These are phyloP conservation scores for Antennarius maculatus DNA, from an alignment of 2,797 vertebrate species.

Conservation along the genomic window DNA sequence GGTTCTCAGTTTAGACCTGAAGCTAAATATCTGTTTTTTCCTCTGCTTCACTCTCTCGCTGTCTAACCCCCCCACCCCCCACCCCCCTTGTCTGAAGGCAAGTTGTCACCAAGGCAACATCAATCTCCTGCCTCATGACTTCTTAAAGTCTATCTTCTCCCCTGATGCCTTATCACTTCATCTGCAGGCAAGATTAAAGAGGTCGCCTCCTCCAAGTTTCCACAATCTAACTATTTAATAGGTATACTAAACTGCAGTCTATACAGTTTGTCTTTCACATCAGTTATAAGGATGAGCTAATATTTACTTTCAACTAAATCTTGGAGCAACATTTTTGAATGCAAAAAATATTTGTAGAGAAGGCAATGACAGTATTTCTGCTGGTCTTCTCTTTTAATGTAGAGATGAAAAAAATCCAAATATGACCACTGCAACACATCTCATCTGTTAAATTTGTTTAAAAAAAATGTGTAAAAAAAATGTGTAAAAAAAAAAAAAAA, in stretches of 20 bases:
- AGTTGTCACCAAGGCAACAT: constrained; percentile 81
- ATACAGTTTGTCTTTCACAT: constrained; percentile 6
- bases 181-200: constrained; percentile 82
- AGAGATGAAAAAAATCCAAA: too few relatives aligned
- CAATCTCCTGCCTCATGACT: constrained; percentile 79
- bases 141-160: constrained; percentile 74
- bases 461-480: neutral
- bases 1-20: constrained; percentile 80
- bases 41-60: constrained; percentile 45
- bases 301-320: neutral
- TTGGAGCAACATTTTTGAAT: neutral
- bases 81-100: constrained; percentile 73
- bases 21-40: constrained; percentile 76
- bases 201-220: constrained; percentile 77
- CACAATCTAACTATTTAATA: constrained; percentile 68
- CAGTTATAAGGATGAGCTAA: constrained; percentile 10
- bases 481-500: constrained; percentile 1
- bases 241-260: constrained; percentile 57
- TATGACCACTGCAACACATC: neutral
- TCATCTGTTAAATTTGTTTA: neutral
- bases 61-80: constrained; percentile 21
- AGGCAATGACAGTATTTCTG: too few relatives aligned
- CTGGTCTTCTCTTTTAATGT: too few relatives aligned
- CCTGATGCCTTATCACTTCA: constrained; percentile 78
- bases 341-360: too few relatives aligned